Base-by-base conservation (phyloP, 1,140 invertebrate species). In the Drosophila nasuta region DNA sequence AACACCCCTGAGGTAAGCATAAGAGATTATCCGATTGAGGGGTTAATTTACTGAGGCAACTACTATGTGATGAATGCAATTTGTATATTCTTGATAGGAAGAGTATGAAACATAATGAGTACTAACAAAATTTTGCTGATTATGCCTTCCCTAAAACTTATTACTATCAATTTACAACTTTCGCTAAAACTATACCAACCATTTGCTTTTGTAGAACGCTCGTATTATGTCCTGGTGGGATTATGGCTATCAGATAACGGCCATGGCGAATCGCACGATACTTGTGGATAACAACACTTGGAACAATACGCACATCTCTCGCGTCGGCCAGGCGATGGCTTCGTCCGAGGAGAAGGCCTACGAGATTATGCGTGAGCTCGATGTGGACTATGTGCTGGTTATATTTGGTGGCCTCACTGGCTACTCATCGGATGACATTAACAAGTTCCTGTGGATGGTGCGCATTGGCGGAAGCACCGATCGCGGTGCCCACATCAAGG, bases 181-280 rank as follows among this genome's bases (percentile, higher is more conserved):
- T 25, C 3, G 20, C 20, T 25, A 25, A 4, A 2, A 38, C 5
- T 10, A 38, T 25, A 25, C 20, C 20, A 25, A 25, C 20, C 33
- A 7, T 33, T 33, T 33, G 33, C 1, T n/a, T 64, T 79, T 46
- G 3, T 45, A 97, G 96, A 96, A 99, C 94, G 96, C 98, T 3
- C 97, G 97, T 93, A 96, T 99, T 43, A 99, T 99, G 98, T 99
- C 98, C 1, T 99, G 98, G 98, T 99, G 98, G 98, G 98, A 99
- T 96, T 99, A 99, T 93, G 98, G 98, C 5, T 99, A 99, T 93
- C 98, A 99, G 93, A 99, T 99, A 93, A 99, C 98, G 17, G 98
- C 98, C 10, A 99, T 99, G 98, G 98, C 98, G 3, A 99, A 99
- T 95, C 94, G 98, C 48, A 99, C 98, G 3, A 98, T 99, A 77